phyloP scores from a whole-genome alignment of 2,797 vertebrate genomes.

The Loriculus beryllinus region DNA sequence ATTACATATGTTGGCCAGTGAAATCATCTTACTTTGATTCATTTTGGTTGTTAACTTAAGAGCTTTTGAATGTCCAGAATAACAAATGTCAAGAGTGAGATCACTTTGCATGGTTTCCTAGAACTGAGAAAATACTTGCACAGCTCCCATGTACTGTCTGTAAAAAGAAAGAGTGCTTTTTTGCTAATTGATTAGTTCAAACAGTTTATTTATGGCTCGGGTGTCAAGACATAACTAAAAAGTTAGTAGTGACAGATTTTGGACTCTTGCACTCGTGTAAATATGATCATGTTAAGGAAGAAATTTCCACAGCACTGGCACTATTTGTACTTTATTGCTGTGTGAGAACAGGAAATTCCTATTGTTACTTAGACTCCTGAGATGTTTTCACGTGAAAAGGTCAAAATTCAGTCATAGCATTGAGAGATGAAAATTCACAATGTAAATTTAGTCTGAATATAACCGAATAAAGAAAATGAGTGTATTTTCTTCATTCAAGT shows the following conservation, averaged over 20 bases:
- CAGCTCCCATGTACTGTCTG: background rate
- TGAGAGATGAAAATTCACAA: background rate
- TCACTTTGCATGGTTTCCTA: background rate
- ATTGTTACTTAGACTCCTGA: background rate
- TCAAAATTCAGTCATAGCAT: background rate
- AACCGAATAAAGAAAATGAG: background rate
- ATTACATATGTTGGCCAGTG: background rate
- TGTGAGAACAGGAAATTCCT: background rate
- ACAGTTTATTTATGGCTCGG: background rate
- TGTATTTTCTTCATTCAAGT: background rate
- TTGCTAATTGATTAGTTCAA: background rate
- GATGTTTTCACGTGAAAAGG: slow-evolving; percentile 3
- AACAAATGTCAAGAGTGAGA: background rate
- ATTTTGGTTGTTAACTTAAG: slow-evolving; percentile 13
- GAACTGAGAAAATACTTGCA: background rate
- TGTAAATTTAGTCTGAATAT: background rate
- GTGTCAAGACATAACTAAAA: background rate
- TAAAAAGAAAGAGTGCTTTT: rapidly evolving
- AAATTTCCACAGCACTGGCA: background rate
- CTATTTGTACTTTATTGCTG: background rate
- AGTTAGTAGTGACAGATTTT: background rate
- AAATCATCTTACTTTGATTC: background rate
- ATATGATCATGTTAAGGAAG: background rate
- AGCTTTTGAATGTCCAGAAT: slow-evolving; percentile 15
- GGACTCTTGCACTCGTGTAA: background rate